Evolutionary conservation across 2,797 vertebrate species (phyloP), one percentile per base, ranked within the genome.

Genomic region (Phalloptychus januarius): DNA sequence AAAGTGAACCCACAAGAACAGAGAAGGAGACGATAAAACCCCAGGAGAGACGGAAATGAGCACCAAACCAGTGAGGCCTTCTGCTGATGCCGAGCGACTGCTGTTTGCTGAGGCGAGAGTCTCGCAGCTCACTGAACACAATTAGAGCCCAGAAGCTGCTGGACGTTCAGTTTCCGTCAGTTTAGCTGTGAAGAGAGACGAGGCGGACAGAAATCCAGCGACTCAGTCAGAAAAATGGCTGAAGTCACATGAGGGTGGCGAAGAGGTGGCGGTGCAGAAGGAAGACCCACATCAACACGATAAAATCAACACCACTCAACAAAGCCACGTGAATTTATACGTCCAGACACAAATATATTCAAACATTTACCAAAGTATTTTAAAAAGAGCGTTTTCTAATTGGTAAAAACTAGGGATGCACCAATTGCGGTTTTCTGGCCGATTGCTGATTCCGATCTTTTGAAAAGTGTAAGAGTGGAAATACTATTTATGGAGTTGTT

Each of bases 51-150:
- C 48, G 54, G 31, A 76, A 83, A 85, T 56, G 56, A 87, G 69
- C 78, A 82, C 76, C 73, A 70, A 48, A 90, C 84, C 81, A 89
- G 84, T 44, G 81, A 78, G 70, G 58, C 76, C 83, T 86, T 84
- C 83, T 91, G 90, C 84, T 92, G 85, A 88, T 73, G 45, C 77
- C 28, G 81, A 82, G 72, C 16, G 79, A 71, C 72, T 72, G 88
- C 73, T 72, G 88, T 86, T 87, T 88, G 89, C 91, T 93, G 90
- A 92, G 83, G 77, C 40, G 70, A 76, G 71, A 52, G 42, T 82
- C 61, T 88, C 56, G 44, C 88, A 71, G 82, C 71, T 89, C 88
- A 88, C 18, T 87, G 82, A 89, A 86, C 90, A 88, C 91, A 88
- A 89, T 90, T 86, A 88, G 54, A 76, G 78, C 74, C 13, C 7